Evolutionary conservation across 1,140 invertebrate species (phyloP).

Genomic region (Trissolcus basalis): DNA sequence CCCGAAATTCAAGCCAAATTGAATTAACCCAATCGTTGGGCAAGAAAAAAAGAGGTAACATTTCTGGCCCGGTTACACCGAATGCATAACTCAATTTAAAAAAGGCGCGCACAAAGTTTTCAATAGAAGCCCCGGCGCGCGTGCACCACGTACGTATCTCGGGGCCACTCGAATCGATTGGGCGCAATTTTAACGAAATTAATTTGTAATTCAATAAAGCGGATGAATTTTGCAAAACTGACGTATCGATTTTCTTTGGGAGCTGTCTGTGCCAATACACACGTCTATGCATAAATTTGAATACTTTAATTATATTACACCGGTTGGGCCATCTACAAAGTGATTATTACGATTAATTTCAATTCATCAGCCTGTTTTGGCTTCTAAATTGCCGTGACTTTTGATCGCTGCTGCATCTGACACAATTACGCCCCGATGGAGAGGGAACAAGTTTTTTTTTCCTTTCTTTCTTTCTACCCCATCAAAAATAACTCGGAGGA

Average conservation of each 20-base stretch:
- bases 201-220: constrained; percentile 43
- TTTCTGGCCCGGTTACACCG: too few species aligned
- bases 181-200: constrained; percentile 35
- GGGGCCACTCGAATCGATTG: constrained; percentile 12
- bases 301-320: constrained; percentile 28
- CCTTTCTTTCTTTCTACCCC: too few species aligned
- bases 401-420: not conserved
- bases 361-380: constrained; percentile 8
- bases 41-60: too few species aligned
- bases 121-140: too few species aligned
- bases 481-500: too few species aligned
- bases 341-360: constrained; percentile 22
- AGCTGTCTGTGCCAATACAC: constrained; percentile 17
- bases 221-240: constrained; percentile 46
- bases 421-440: too few species aligned
- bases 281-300: constrained; percentile 17
- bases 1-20: too few species aligned
- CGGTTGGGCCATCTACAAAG: constrained; percentile 11
- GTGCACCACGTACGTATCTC: constrained; percentile 9
- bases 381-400: not conserved
- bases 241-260: constrained; percentile 47
- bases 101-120: too few species aligned
- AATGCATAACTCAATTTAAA: too few species aligned
- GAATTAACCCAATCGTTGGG: too few species aligned
- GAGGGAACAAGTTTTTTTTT: too few species aligned